Percentiles rank a stretch among this genome's conserved stretches.
Conservation (phyloP, 2,797 vertebrate genomes). For the Sebastiscus albofasciatus region DNA sequence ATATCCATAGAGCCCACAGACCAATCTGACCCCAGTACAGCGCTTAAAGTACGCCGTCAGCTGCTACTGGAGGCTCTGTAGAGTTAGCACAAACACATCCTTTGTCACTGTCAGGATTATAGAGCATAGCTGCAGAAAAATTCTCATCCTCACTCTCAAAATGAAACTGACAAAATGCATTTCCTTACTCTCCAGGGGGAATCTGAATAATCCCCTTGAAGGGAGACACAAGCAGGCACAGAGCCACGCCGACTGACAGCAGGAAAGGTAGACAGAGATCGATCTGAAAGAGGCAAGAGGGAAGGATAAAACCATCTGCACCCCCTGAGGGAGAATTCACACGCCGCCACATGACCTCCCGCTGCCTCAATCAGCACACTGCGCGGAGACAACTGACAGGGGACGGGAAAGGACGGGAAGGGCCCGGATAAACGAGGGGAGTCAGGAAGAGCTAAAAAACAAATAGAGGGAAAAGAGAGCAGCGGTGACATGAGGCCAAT, state of each 20-base stretch:
- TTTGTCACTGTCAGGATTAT: background rate
- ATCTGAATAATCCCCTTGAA: background rate
- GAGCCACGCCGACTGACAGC: background rate
- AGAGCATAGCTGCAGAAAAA: background rate
- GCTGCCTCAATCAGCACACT: slow-evolving; percentile 8
- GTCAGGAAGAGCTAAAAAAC: background rate
- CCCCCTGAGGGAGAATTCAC: slow-evolving; percentile 15
- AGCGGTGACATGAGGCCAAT: slow-evolving; percentile 31
- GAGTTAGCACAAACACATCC: background rate
- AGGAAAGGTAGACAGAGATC: slow-evolving; percentile 17
- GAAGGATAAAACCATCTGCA: background rate
- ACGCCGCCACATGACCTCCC: background rate
- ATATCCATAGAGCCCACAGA: background rate
- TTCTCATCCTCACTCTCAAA: background rate
- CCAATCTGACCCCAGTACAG: background rate
- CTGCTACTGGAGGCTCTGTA: background rate
- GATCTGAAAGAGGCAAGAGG: slow-evolving; percentile 16
- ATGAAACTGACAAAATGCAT: slow-evolving; percentile 17
- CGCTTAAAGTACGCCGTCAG: background rate
- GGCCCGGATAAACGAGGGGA: fast-evolving
- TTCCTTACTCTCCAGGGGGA: background rate
- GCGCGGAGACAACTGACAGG: background rate
- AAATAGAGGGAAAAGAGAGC: slow-evolving; percentile 1
- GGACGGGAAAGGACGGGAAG: background rate
- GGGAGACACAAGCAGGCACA: slow-evolving; percentile 5